Percentiles rank a stretch among this genome's conserved stretches.
Evolutionary conservation across 2,888 invertebrate species (phyloP).

Genomic region (Perdita meconis): DNA sequence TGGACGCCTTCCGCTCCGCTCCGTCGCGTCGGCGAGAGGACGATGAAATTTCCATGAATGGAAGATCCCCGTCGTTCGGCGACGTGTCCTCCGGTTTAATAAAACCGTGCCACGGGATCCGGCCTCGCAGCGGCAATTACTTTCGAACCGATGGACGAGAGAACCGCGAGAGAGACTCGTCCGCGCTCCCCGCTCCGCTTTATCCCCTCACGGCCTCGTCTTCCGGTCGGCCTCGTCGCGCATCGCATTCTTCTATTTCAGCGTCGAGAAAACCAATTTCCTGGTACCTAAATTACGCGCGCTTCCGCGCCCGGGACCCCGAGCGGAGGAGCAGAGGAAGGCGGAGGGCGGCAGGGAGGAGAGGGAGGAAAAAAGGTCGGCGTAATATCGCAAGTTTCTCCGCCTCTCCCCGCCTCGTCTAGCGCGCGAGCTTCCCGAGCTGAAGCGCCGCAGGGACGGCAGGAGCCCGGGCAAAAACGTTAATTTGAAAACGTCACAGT

Average conservation of each 20-base stretch:
- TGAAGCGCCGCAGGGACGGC: slow-evolving; percentile 70
- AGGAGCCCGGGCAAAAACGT: slow-evolving; percentile 81
- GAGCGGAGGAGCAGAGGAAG: slow-evolving; percentile 13
- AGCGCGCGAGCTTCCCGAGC: slow-evolving; percentile 70
- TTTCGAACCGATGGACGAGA: slow-evolving; percentile 52
- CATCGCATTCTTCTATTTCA: slow-evolving; percentile 84
- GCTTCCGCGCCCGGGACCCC: slow-evolving; percentile 65
- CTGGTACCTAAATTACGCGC: slow-evolving; percentile 84
- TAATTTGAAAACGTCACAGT: slow-evolving; percentile 84
- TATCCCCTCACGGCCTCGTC: slow-evolving; percentile 36
- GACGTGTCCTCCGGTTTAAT: slow-evolving; percentile 53
- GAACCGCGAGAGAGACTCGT: slow-evolving; percentile 16
- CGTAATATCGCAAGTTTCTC: slow-evolving; percentile 83
- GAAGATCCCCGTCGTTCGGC: slow-evolving; percentile 25
- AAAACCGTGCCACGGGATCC: slow-evolving; percentile 63
- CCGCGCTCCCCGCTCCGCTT: neutral
- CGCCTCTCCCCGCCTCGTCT: slow-evolving; percentile 71
- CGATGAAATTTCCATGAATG: slow-evolving; percentile 74
- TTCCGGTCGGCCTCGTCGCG: slow-evolving; percentile 68
- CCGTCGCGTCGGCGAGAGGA: slow-evolving; percentile 27
- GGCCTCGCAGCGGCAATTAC: slow-evolving; percentile 58
- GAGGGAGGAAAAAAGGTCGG: slow-evolving; percentile 78
- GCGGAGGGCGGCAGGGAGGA: neutral
- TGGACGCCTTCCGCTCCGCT: slow-evolving; percentile 52
- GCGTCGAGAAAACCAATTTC: slow-evolving; percentile 85